A percentile compares a stretch with the other conserved stretches of the same genome.
Evolutionary conservation across 2,888 invertebrate genomes (phyloP).

Genomic region (Mythimna ferrago): DNA sequence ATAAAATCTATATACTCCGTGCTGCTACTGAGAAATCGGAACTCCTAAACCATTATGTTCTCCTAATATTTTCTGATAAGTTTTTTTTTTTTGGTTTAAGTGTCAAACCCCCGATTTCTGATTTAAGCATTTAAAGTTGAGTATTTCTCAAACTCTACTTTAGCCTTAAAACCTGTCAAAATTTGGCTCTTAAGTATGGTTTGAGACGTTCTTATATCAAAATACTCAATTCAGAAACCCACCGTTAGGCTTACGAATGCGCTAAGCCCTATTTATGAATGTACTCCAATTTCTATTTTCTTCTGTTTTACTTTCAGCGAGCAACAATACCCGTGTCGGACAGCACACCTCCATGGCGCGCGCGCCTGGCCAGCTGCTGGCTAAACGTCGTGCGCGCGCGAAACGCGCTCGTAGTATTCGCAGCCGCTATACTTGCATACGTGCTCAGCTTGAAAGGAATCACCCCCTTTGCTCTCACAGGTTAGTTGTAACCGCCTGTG

Average conservation of each 20-base stretch:
- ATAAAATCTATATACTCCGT: no score
- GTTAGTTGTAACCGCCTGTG: constrained; percentile 73
- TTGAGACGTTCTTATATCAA: no score
- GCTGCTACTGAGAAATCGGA: not conserved
- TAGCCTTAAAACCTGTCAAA: no score
- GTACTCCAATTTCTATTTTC: not conserved
- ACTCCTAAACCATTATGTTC: no score
- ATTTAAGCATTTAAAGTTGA: no score
- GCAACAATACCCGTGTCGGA: constrained; percentile 61
- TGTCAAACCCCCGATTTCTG: no score
- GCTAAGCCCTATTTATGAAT: no score
- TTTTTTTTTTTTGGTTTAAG: not conserved
- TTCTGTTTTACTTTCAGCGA: constrained; percentile 59
- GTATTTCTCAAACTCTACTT: no score
- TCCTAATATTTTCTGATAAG: constrained; percentile 4
- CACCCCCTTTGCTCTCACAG: constrained; percentile 93
- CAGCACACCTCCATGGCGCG: constrained; percentile 43
- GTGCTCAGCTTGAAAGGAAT: constrained; percentile 81
- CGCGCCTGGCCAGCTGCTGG: constrained; percentile 65
- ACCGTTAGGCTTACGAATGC: no score
- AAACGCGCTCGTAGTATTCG: constrained; percentile 95
- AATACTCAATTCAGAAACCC: no score
- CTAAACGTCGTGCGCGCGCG: constrained; percentile 91
- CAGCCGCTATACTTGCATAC: constrained; percentile 92
- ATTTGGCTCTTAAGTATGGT: no score